Percentiles rank a stretch among this genome's conserved stretches.
Evolutionary conservation across 1,140 invertebrate genomes (phyloP).

Genomic region (Sweltsa coloradensis): DNA sequence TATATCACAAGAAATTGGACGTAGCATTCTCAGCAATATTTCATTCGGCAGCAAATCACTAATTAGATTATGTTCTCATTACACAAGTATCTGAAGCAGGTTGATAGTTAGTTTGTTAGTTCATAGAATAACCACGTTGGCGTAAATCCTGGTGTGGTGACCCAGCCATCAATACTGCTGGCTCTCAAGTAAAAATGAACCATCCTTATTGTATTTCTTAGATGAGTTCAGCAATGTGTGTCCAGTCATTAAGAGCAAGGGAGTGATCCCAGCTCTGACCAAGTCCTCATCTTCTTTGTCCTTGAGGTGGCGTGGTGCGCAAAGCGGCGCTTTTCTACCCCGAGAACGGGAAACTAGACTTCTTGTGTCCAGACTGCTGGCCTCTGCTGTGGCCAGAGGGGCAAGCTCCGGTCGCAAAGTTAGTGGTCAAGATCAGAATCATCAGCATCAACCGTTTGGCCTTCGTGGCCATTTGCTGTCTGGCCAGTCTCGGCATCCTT

Average conservation of each 20-base stretch:
- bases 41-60: too few species aligned
- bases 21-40: too few species aligned
- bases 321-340: constrained; percentile 66
- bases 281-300: constrained; percentile 14
- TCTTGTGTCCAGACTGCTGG: constrained; percentile 55
- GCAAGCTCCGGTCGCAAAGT: constrained; percentile 60
- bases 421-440: constrained; percentile 54
- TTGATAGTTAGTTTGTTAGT: too few species aligned
- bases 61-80: too few species aligned
- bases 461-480: constrained; percentile 51
- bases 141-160: too few species aligned
- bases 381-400: constrained; percentile 60
- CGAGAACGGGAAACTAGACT: constrained; percentile 45
- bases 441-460: constrained; percentile 61
- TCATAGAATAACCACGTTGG: too few species aligned
- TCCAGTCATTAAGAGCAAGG: constrained; percentile 6
- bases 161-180: too few species aligned
- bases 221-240: too few species aligned
- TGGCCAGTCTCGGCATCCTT: constrained; percentile 63
- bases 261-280: constrained; percentile 8
- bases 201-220: too few species aligned
- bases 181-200: too few species aligned
- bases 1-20: too few species aligned
- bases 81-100: too few species aligned
- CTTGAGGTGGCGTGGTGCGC: constrained; percentile 48